phyloP scores from a whole-genome alignment of 2,888 invertebrate genomes.

The Penaeus monodon region DNA sequence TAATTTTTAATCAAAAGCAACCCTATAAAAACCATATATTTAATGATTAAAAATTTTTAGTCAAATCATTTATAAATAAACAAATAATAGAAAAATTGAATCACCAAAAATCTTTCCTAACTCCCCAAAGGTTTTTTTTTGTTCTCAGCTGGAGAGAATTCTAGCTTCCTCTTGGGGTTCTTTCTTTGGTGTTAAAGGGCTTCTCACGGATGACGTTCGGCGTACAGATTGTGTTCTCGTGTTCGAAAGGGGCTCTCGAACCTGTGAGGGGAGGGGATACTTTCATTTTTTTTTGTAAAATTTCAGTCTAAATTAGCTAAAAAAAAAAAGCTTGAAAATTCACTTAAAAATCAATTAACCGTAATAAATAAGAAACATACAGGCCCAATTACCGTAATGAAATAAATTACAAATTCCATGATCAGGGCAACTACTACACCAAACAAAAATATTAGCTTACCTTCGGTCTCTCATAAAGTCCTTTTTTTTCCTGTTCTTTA shows the following conservation, averaged over 20 bases:
- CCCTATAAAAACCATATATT: too few species aligned
- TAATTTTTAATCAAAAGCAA: too few species aligned
- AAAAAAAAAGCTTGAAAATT: neutral
- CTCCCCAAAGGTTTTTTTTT: conserved; percentile 56
- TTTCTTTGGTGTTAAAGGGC: conserved; percentile 90
- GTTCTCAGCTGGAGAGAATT: conserved; percentile 69
- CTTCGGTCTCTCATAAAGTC: conserved; percentile 76
- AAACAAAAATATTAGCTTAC: conserved; percentile 68
- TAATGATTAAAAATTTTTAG: too few species aligned
- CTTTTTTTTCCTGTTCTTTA: conserved; percentile 88
- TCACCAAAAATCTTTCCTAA: neutral
- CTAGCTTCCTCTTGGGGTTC: conserved; percentile 95
- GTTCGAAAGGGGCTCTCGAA: conserved; percentile 82
- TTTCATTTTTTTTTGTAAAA: too few species aligned
- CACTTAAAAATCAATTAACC: too few species aligned
- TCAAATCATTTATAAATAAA: too few species aligned
- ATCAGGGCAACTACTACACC: too few species aligned
- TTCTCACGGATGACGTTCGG: conserved; percentile 94
- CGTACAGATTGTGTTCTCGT: conserved; percentile 86
- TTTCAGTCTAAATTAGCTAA: neutral
- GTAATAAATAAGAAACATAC: too few species aligned
- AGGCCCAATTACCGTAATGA: neutral
- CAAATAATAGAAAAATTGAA: too few species aligned
- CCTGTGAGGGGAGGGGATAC: conserved; percentile 66
- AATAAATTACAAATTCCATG: neutral